Percentiles rank a stretch among this genome's conserved stretches.
These are phyloP conservation scores for Coelopa pilipes DNA, from an alignment of 2,888 invertebrate genomes.

Conservation along the genomic window DNA sequence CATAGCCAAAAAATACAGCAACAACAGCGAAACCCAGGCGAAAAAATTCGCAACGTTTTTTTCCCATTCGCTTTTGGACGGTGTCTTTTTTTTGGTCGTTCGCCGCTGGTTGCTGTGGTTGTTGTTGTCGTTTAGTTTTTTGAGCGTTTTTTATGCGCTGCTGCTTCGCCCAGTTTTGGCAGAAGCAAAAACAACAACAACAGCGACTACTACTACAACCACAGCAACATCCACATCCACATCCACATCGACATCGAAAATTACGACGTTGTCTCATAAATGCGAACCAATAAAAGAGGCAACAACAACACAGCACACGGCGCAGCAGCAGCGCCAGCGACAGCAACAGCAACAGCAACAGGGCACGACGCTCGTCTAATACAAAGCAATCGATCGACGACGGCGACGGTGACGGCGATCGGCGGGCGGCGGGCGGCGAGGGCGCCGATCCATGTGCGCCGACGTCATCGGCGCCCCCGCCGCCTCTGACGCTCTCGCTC, in stretches of 20 bases:
- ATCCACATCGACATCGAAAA: too few species aligned
- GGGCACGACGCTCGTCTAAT: conserved; percentile 50
- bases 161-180: conserved; percentile 58
- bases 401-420: conserved; percentile 21
- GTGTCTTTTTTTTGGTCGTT: too few species aligned
- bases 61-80: conserved; percentile 43
- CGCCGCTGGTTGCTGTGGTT: conserved; percentile 37
- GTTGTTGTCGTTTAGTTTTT: not conserved
- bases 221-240: too few species aligned
- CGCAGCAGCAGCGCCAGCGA: not conserved
- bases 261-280: conserved; percentile 48
- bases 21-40: conserved; percentile 46
- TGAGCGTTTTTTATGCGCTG: conserved; percentile 26
- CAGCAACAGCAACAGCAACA: not conserved
- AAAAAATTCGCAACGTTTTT: conserved; percentile 54
- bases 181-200: conserved; percentile 25
- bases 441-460: conserved; percentile 11
- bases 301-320: conserved; percentile 1
- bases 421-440: conserved; percentile 13
- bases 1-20: conserved; percentile 54
- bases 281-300: conserved; percentile 38
- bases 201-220: too few species aligned
- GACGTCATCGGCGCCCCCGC: conserved; percentile 27
- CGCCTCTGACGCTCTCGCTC: not conserved
- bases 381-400: conserved; percentile 38